These are phyloP conservation scores for Tautogolabrus adspersus DNA, from an alignment of 2,113 vertebrate genomes.

Conservation along the genomic window DNA sequence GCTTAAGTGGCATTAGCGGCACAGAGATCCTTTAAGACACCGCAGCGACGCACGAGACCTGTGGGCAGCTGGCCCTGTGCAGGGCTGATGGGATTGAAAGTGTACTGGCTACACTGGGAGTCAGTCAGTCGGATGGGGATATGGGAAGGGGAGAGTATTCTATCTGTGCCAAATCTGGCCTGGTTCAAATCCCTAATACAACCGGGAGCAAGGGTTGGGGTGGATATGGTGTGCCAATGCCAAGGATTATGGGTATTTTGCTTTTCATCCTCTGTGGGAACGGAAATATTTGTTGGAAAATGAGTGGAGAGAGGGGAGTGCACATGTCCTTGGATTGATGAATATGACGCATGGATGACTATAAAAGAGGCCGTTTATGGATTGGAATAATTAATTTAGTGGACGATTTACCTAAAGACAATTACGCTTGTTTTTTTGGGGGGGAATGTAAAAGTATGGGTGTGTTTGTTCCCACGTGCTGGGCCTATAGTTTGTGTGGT, in stretches of 20 bases:
- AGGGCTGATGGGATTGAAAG: constrained; percentile 58
- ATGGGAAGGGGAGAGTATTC: not conserved
- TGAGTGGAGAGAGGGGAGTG: not conserved
- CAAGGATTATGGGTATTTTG: constrained; percentile 20
- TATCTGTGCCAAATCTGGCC: not conserved
- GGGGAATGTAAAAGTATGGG: too few species aligned
- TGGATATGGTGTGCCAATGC: not conserved
- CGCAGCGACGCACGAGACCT: constrained; percentile 64
- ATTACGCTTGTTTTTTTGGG: not conserved
- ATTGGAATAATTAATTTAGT: not conserved
- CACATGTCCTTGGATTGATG: constrained; percentile 7
- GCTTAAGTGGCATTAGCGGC: constrained; percentile 74
- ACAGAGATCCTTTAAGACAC: constrained; percentile 75
- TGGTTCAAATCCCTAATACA: constrained; percentile 27
- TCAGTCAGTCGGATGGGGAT: not conserved
- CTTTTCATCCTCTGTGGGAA: constrained; percentile 6
- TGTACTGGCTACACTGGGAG: constrained; percentile 1
- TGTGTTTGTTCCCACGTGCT: constrained; percentile 18
- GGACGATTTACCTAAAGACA: not conserved
- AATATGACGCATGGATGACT: constrained; percentile 1
- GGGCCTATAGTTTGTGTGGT: not conserved
- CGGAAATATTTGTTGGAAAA: constrained; percentile 6
- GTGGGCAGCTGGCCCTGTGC: constrained; percentile 52
- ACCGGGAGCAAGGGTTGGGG: not conserved
- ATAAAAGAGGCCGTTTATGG: constrained; percentile 7